Evolutionary conservation across 2,797 vertebrate species (phyloP), one percentile per base, ranked within the genome.

Genomic region (Crypturellus tataupa): DNA sequence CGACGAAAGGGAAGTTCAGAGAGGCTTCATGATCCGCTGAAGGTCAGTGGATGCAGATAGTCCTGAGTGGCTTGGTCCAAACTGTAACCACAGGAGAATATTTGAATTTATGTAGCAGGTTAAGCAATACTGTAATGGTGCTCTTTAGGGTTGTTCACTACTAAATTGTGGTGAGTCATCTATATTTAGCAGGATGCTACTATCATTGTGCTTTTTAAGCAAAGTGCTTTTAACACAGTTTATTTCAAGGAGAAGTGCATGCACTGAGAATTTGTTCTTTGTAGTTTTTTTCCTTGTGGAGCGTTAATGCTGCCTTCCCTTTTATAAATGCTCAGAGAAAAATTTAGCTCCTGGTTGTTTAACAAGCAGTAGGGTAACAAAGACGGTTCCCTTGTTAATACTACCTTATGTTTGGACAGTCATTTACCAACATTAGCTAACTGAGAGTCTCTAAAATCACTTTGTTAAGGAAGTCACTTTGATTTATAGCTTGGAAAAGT

Each of bases 211-310:
- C 81, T 96, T 97, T 95, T 93, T 91, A 96, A 96, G 95, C 89
- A 93, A 96, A 96, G 89, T 97, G 97, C 96, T 97, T 97, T 95
- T 96, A 96, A 96, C 94, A 96, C 90, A 93, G 89, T 89, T 93
- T 96, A 71, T 94, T 96, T 96, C 90, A 96, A 95, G 95, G 92
- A 85, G 92, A 96, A 96, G 85, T 95, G 93, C 94, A 96, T 80
- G 93, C 90, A 96, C 87, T 78, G 89, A 85, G 92, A 95, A 94
- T 83, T 71, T 93, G 69, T 93, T 93, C 95, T 96, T 96, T 96
- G 95, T 96, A 67, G 85, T 49, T 92, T 80, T 95, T 87, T 46
- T 93, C 40, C 71, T 96, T 77, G 70, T 40, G 70, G 87, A 92
- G 65, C 93, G 92, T 91, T 97, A 97, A 93, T 68, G 94, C 33